These are phyloP conservation scores for Paratilapia polleni DNA, from an alignment of 2,113 vertebrate genomes.

Conservation along the genomic window DNA sequence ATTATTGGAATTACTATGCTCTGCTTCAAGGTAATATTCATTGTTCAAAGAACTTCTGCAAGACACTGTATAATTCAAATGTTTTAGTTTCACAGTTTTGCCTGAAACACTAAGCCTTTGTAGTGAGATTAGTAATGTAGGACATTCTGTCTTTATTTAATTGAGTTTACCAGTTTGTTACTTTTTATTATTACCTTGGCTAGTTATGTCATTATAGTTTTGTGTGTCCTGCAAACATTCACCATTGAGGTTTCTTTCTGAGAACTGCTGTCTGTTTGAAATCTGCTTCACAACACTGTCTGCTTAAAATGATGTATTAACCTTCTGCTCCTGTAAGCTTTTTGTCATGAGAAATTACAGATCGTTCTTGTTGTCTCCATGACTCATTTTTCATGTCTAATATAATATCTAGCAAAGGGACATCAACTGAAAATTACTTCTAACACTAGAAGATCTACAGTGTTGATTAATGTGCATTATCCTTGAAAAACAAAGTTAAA, in stretches of 20 bases:
- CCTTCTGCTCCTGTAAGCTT: neutral
- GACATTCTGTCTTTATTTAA: neutral
- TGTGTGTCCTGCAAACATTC: neutral
- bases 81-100: neutral
- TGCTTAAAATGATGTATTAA: conserved; percentile 5
- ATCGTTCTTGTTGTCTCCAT: neutral
- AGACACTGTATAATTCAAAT: neutral
- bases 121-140: neutral
- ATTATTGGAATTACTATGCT: neutral
- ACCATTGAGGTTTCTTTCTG: neutral
- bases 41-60: neutral
- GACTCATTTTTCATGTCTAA: neutral
- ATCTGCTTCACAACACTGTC: neutral
- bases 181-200: neutral
- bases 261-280: neutral
- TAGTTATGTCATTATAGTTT: neutral
- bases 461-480: neutral
- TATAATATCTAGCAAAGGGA: neutral
- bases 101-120: neutral
- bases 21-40: neutral
- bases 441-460: neutral
- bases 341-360: conserved; percentile 5
- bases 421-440: neutral
- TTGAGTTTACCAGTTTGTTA: neutral
- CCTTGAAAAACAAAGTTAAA: neutral